Percentiles rank a stretch among this genome's conserved stretches.
phyloP scores from a whole-genome alignment of 2,797 vertebrate species.

The Propithecus deckenii region DNA sequence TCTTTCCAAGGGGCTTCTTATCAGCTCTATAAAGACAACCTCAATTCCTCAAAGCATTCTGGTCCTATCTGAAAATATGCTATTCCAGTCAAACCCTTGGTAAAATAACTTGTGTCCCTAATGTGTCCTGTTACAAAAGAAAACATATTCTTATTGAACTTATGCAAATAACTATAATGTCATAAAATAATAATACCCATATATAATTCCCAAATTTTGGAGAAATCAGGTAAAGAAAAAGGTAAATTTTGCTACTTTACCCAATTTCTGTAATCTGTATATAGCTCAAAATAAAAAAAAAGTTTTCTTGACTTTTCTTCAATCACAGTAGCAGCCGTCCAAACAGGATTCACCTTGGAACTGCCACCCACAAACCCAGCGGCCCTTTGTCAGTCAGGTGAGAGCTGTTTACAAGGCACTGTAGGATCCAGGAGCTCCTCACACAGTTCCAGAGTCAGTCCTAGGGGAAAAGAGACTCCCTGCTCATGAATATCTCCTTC shows the following conservation, averaged over 20 bases:
- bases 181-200: too few relatives aligned
- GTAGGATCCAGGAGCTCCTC: not conserved
- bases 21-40: not conserved
- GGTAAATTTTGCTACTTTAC: not conserved
- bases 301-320: not conserved
- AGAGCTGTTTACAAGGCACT: not conserved
- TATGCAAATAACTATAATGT: not conserved
- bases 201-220: too few relatives aligned
- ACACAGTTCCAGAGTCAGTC: not conserved
- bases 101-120: not conserved
- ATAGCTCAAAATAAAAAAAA: not conserved
- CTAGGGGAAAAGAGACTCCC: not conserved
- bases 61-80: not conserved
- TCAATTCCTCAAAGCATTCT: not conserved
- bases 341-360: not conserved
- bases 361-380: not conserved
- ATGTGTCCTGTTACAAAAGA: not conserved
- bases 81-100: not conserved
- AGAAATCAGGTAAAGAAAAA: not conserved
- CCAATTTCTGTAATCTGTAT: not conserved
- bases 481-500: not conserved
- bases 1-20: not conserved
- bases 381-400: not conserved
- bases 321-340: not conserved
- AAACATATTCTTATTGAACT: not conserved